These are phyloP conservation scores for Octomys mimax DNA, from an alignment of 2,797 vertebrate genomes.

Conservation along the genomic window DNA sequence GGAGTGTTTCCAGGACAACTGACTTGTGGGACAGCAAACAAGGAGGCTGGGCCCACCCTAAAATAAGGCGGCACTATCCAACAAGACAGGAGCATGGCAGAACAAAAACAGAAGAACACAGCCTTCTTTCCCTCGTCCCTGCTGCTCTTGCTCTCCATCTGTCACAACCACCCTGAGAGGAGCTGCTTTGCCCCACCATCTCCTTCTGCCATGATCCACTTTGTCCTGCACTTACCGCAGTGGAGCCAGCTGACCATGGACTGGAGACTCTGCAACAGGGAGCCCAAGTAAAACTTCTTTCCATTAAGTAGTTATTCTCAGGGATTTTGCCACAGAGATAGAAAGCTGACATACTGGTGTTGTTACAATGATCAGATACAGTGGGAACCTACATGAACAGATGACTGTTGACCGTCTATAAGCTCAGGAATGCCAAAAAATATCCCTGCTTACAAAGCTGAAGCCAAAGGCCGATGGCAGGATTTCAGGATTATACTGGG, in stretches of 20 bases:
- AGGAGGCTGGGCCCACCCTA: no score
- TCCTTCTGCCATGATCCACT: not conserved
- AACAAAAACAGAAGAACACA: not conserved
- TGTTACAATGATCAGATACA: not conserved
- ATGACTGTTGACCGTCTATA: not conserved
- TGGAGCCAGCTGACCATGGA: not conserved
- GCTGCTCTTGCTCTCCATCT: not conserved
- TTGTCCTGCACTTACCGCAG: not conserved
- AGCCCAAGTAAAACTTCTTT: not conserved
- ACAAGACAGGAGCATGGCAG: no score
- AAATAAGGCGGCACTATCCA: not conserved
- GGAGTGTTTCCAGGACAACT: not conserved
- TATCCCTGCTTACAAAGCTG: not conserved
- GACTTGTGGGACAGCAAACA: not conserved
- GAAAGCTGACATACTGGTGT: not conserved
- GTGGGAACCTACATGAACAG: not conserved
- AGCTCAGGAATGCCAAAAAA: not conserved
- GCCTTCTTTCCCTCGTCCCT: not conserved
- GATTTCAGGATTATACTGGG: not conserved
- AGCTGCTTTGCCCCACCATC: not conserved
- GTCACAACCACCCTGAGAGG: not conserved
- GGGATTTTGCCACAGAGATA: not conserved
- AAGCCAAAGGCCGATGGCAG: not conserved
- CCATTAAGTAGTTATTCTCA: not conserved
- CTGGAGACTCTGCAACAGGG: not conserved